Percentiles rank a stretch among this genome's conserved stretches.
These are phyloP conservation scores for Hestina assimilis DNA, from an alignment of 1,140 invertebrate species.

Conservation along the genomic window DNA sequence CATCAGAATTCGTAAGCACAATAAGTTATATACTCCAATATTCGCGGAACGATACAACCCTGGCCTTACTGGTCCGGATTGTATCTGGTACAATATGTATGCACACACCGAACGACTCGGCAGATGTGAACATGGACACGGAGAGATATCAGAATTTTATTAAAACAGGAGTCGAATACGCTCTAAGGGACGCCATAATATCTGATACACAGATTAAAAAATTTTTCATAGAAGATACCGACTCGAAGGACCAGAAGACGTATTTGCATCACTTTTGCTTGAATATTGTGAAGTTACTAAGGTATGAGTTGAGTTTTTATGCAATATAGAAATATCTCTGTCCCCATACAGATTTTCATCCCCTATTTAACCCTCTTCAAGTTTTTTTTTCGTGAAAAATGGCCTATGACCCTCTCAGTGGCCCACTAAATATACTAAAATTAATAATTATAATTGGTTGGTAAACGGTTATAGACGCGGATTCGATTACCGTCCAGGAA, in stretches of 20 bases:
- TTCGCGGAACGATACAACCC: constrained; percentile 73
- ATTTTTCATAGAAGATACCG: constrained; percentile 46
- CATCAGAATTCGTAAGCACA: constrained; percentile 77
- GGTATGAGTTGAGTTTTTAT: constrained; percentile 39
- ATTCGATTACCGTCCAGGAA: too few species aligned
- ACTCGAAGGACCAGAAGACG: constrained; percentile 49
- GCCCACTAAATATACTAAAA: too few species aligned
- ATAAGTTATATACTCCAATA: constrained; percentile 78
- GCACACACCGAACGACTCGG: constrained; percentile 58
- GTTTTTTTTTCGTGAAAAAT: too few species aligned
- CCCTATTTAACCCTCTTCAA: too few species aligned
- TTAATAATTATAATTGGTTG: too few species aligned
- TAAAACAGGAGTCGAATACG: constrained; percentile 65
- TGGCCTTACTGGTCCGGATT: constrained; percentile 78
- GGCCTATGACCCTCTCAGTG: too few species aligned
- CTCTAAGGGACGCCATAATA: constrained; percentile 60
- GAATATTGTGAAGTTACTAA: constrained; percentile 69
- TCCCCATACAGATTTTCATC: too few species aligned
- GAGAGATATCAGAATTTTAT: constrained; percentile 64
- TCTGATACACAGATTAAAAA: constrained; percentile 62
- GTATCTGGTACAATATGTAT: constrained; percentile 69
- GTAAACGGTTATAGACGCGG: too few species aligned
- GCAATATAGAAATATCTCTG: background rate
- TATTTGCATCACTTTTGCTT: constrained; percentile 68
- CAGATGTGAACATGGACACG: constrained; percentile 54